These are phyloP conservation scores for Epinotia nisella DNA, from an alignment of 2,888 invertebrate genomes.

Conservation along the genomic window DNA sequence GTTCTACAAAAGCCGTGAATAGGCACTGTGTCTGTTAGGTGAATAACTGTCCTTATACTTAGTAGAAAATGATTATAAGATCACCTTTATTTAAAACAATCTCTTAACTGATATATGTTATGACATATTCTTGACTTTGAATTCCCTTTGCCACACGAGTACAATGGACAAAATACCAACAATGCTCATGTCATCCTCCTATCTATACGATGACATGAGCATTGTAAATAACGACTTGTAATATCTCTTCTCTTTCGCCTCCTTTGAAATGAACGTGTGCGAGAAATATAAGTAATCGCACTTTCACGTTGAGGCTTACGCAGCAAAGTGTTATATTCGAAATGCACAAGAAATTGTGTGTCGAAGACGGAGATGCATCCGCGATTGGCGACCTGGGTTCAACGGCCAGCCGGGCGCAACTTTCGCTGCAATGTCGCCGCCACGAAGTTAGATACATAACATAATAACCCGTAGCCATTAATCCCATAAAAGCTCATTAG, in stretches of 20 bases:
- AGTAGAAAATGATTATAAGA: conserved; percentile 19
- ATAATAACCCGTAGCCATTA: conserved; percentile 38
- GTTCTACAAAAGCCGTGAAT: conserved; percentile 40
- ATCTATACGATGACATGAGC: no score
- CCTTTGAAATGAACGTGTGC: conserved; percentile 11
- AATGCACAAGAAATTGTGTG: conserved; percentile 60
- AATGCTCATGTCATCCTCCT: conserved; percentile 13
- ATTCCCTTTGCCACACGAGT: neutral
- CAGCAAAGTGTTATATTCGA: conserved; percentile 60
- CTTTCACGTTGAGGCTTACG: conserved; percentile 49
- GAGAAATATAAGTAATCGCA: conserved; percentile 38
- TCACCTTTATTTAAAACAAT: conserved; percentile 23
- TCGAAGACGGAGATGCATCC: conserved; percentile 62
- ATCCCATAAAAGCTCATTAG: conserved; percentile 48
- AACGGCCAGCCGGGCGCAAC: conserved; percentile 64
- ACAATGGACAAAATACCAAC: conserved; percentile 11
- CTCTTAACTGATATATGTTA: conserved; percentile 11
- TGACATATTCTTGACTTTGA: conserved; percentile 23
- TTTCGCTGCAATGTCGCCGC: conserved; percentile 67
- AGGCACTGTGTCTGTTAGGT: conserved; percentile 25
- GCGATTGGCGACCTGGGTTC: conserved; percentile 59
- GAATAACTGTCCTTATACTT: conserved; percentile 20
- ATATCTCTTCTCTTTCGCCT: neutral
- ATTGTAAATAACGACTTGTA: no score
- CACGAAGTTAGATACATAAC: conserved; percentile 37